Evolutionary conservation across 2,113 vertebrate genomes (phyloP), one percentile per base, ranked within the genome.

Genomic region (Eudyptes chrysolophus): DNA sequence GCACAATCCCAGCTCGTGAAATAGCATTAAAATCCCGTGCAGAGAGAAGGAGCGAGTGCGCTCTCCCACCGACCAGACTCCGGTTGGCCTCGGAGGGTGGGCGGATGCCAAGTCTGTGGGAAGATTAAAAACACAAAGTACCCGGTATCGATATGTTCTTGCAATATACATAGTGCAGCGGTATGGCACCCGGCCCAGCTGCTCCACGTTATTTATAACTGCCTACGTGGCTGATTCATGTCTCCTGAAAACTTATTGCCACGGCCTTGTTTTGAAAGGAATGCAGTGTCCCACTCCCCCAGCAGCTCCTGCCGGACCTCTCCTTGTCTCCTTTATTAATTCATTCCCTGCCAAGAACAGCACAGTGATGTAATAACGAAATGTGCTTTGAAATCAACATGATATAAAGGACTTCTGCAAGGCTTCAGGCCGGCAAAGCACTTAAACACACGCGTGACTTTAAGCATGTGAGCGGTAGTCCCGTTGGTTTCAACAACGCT

Each of bases 351-450:
- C 96, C 94, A 96, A 96, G 81, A 96, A 94, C 85, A 97, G 94
- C 96, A 97, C 0, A 0, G 89, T 97, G 97, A 96, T 95, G 97
- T 96, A 94, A 97, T 96, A 96, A 94, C 0, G 34, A 96, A 96
- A 96, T 78, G 93, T 80, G 60, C 96, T 97, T 97, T 96, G 97
- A 97, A 97, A 97, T 97, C 92, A 86, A 97, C 89, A 71, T 96
- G 94, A 96, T 96, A 97, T 90, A 97, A 96, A 94, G 96, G 96
- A 96, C 94, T 96, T 97, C 95, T 97, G 95, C 94, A 93, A 96
- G 97, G 81, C 78, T 94, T 97, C 94, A 96, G 96, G 87, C 72
- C 29, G 87, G 94, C 95, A 96, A 88, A 97, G 92, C 96, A 96
- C 97, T 97, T 96, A 96, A 81, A 96, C 92, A 94, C 95, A 94